These are phyloP conservation scores for Agrotis ipsilon DNA, from an alignment of 2,888 invertebrate genomes.

Conservation along the genomic window DNA sequence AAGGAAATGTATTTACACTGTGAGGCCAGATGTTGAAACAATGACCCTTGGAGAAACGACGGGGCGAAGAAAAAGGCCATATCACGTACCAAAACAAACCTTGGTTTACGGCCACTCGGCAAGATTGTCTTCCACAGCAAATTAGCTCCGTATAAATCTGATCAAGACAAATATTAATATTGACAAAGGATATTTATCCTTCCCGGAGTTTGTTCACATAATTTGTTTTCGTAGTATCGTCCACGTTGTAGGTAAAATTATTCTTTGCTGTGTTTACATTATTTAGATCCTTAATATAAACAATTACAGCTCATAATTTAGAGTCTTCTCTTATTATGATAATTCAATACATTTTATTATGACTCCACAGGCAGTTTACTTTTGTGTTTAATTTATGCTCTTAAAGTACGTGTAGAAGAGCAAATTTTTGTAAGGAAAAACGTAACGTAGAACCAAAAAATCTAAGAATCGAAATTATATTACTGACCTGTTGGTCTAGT, in stretches of 20 bases:
- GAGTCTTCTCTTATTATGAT: conserved; percentile 16
- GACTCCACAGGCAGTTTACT: not conserved
- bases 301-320: no score
- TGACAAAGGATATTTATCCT: conserved; percentile 32
- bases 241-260: not conserved
- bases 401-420: not conserved
- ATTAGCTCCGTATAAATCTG: conserved; percentile 37
- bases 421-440: no score
- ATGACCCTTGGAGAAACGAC: no score
- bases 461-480: no score
- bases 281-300: no score
- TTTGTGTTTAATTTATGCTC: not conserved
- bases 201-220: conserved; percentile 23
- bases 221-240: conserved; percentile 42
- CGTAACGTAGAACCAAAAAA: no score
- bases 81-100: conserved; percentile 7
- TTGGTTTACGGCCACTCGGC: not conserved
- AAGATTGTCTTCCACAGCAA: conserved; percentile 23
- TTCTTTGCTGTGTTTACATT: conserved; percentile 20
- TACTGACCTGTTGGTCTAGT: no score
- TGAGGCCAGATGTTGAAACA: no score
- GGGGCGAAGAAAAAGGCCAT: no score
- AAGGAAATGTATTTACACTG: no score
- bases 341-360: not conserved
- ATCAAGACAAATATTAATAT: conserved; percentile 43